Evolutionary conservation across 1,140 invertebrate species (phyloP).

Genomic region (Penaeus vannamei): DNA sequence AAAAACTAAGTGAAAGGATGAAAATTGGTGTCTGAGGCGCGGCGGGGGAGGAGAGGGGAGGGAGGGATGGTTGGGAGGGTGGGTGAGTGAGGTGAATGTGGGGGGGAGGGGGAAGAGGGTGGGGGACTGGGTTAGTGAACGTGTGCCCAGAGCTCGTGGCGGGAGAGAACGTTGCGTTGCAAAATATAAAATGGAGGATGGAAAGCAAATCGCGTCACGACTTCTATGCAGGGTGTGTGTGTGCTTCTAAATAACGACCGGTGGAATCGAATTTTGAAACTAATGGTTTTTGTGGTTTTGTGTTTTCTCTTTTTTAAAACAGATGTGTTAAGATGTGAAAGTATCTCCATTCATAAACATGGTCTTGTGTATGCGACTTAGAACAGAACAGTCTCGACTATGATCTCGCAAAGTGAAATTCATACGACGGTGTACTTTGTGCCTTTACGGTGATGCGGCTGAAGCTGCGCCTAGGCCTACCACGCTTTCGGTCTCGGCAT

Average conservation of each 20-base stretch:
- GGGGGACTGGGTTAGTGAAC: neutral
- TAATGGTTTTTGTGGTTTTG: no score
- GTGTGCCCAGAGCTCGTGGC: no score
- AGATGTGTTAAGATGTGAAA: no score
- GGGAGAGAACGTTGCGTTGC: slow-evolving; percentile 20
- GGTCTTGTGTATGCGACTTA: no score
- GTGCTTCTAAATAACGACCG: neutral
- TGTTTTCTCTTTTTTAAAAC: no score
- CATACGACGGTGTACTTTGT: no score
- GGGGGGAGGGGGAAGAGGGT: neutral
- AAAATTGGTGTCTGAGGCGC: neutral
- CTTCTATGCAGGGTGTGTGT: slow-evolving; percentile 1
- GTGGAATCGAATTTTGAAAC: no score
- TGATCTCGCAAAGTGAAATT: no score
- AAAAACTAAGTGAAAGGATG: slow-evolving; percentile 49
- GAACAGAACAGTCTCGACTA: no score
- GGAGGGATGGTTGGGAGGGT: neutral
- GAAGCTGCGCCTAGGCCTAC: neutral
- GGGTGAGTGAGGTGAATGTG: slow-evolving; percentile 21
- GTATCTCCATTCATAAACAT: no score
- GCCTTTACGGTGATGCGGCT: no score
- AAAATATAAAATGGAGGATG: slow-evolving; percentile 5
- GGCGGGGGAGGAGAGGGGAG: neutral
- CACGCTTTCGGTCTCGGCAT: neutral
- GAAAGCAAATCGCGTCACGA: neutral